These are phyloP conservation scores for Montifringilla adamsi DNA, from an alignment of 2,113 vertebrate genomes.

Conservation along the genomic window DNA sequence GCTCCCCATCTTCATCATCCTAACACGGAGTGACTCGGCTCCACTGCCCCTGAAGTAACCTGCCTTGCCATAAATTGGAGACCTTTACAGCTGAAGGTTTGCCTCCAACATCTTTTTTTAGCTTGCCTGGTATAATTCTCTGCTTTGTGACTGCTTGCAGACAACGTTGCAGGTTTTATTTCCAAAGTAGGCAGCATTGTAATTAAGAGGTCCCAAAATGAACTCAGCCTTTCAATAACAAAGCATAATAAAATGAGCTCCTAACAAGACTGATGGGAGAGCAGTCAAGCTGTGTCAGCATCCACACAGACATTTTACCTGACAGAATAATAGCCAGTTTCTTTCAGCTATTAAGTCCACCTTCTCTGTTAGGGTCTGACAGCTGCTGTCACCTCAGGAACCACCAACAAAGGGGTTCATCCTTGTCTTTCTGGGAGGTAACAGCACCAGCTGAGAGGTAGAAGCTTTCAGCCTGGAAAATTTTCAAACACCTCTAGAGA, in stretches of 20 bases:
- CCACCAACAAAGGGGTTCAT: background rate
- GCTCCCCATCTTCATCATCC: background rate
- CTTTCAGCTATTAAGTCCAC: background rate
- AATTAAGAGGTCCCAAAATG: conserved; percentile 29
- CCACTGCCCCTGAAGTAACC: background rate
- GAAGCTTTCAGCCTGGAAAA: background rate
- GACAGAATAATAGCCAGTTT: conserved; percentile 2
- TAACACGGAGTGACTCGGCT: background rate
- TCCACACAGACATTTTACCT: background rate
- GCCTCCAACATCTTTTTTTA: background rate
- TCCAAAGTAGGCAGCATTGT: background rate
- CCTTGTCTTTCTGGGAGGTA: background rate
- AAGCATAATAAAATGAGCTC: background rate
- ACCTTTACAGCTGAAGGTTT: conserved; percentile 24
- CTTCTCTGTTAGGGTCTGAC: background rate
- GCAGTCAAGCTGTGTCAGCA: background rate
- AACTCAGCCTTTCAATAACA: conserved; percentile 3
- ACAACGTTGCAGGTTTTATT: background rate
- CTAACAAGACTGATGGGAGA: background rate
- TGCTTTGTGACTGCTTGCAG: background rate
- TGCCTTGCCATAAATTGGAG: background rate
- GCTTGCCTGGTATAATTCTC: background rate
- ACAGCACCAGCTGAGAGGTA: background rate
- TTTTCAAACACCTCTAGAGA: background rate
- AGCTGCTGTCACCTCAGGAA: background rate